phyloP scores from a whole-genome alignment of 2,113 vertebrate species.

The Campylomormyrus tamandua region DNA sequence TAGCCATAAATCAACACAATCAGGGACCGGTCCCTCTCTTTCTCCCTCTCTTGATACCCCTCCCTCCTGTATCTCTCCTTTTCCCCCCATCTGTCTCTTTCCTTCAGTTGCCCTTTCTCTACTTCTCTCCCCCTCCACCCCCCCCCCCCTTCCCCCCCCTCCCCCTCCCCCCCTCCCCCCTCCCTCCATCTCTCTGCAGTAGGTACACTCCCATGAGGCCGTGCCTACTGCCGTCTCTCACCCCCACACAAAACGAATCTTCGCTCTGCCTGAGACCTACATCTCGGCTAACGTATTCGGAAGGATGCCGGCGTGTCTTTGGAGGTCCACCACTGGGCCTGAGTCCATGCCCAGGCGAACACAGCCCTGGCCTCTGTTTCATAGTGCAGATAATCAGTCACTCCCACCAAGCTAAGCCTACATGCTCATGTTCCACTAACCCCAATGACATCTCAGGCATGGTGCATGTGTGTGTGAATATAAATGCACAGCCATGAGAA shows the following conservation, averaged over 20 bases:
- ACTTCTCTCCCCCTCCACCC: background rate
- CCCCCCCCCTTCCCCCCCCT: background rate
- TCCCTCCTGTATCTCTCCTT: background rate
- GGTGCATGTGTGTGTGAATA: background rate
- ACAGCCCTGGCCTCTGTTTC: background rate
- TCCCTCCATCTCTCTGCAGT: background rate
- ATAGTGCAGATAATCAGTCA: background rate
- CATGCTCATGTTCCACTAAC: background rate
- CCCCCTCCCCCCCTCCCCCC: background rate
- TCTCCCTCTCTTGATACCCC: conserved; percentile 14
- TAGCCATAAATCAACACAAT: conserved; percentile 38
- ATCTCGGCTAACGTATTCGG: background rate
- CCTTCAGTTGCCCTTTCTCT: conserved; percentile 1
- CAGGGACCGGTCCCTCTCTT: conserved; percentile 31
- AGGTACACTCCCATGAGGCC: background rate
- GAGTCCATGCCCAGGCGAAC: background rate
- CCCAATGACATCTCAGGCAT: background rate
- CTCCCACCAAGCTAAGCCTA: background rate
- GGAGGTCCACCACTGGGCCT: background rate
- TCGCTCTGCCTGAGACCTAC: background rate
- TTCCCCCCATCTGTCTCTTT: conserved; percentile 27
- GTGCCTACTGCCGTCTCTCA: background rate
- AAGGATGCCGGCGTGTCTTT: background rate
- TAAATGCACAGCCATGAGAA: background rate
- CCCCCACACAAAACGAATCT: background rate